Base-by-base conservation (phyloP, 2,113 vertebrate species). In the Boleophthalmus pectinirostris region DNA sequence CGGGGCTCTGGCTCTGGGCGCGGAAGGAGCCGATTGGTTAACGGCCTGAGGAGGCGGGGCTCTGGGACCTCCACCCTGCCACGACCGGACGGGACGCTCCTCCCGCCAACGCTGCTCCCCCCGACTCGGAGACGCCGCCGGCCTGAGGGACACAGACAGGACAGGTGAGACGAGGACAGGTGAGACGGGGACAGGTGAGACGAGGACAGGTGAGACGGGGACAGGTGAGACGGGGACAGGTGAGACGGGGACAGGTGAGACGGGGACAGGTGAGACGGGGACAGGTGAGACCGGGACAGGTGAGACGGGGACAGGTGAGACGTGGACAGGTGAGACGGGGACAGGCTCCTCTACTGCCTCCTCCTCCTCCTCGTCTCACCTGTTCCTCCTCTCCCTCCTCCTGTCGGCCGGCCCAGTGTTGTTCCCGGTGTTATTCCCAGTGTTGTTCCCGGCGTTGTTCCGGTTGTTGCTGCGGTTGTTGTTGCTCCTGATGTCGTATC, bases 401-500 rank as follows among this genome's bases (percentile, higher is more conserved):
- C 95, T 93, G 72, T 98, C 38, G 33, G n/a, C 38, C 38, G 9
- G 38, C 9, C n/a, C n/a, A n/a, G n/a, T n/a, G 9, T 43, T 43
- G 7, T 10, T 43, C 1, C 38, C 1, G 38, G 9, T 43, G 0
- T 93, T 80, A n/a, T n/a, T n/a, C n/a, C n/a, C n/a, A n/a, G n/a
- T n/a, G n/a, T n/a, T n/a, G n/a, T n/a, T n/a, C 96, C 38, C 38
- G 9, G 38, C 9, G 9, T 43, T 43, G 7, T 10, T 43, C 1
- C 38, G 8, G 38, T 43, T 43, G 0, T 93, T 80, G 51, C 94
- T 94, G 21, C 95, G 93, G 18, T 95, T 93, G 56, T 58, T 58
- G 56, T 95, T 94, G 56, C 24, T 24, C 6, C 98, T 92, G 86
- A 99, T 99, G 88, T 99, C 97, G 1, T 99, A 99, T 0, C 98